Base-by-base conservation (phyloP, 2,113 vertebrate species). In the Podarcis muralis region DNA sequence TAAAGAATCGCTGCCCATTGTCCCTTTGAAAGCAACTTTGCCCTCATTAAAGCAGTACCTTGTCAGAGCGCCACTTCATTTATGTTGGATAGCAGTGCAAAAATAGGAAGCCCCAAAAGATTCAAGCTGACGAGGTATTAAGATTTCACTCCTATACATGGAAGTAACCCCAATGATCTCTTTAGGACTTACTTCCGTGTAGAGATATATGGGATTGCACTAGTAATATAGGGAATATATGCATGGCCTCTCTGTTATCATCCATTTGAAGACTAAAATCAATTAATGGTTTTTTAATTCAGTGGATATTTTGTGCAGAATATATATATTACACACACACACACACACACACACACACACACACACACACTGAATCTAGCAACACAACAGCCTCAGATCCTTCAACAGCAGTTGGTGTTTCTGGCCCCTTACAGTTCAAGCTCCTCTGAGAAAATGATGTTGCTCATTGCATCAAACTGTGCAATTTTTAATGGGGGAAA, bases 1-100 rank as follows among this genome's bases (percentile, higher is more conserved):
- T 68, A 88, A 83, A 18, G 59, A 83, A 66, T 48, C 40, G 76
- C 57, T 83, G 43, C 57, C 23, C 81, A 83, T 83, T 68, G 81
- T 83, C 22, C 43, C 22, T 68, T 53, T 68, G 59, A 83, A 83
- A 22, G 40, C 69, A 83, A 83, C 15, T 43, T 23, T 87, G 27
- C 16, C 40, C 37, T 77, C 72, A 35, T 88, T 76, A 66, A 83
- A 48, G n/a, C 12, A 65, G 65, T 40, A 62, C 27, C 57, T 43
- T 77, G 23, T 25, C 4, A 65, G 37, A 77, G 15, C 53, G 62
- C 62, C 25, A 12, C 15, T 75, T 76, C 43, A 62, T 66, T 43
- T 77, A 20, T 43, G 57, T 43, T 77, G 32, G 53, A 27, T 40
- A 57, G 53, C 8, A 76, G 15, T 32, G 30, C n/a, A 84, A 9